Conservation (phyloP, 1,140 invertebrate genomes). For the Monomorium pharaonis region DNA sequence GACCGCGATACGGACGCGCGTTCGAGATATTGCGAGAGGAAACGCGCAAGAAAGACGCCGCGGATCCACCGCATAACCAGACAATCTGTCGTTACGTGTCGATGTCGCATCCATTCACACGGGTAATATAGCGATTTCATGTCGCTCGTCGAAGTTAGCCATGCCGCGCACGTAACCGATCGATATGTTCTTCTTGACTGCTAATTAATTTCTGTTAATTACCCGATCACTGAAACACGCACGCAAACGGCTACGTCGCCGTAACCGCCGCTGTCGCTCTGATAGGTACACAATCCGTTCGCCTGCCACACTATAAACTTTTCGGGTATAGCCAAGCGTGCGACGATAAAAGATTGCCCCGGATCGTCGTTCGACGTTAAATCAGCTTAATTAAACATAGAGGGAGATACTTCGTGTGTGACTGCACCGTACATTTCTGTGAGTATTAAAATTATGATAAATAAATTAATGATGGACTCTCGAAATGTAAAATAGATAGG, state of each 20-base stretch:
- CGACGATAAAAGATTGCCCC: slow-evolving; percentile 2
- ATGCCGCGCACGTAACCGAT: slow-evolving; percentile 74
- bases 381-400: background rate
- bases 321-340: background rate
- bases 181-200: slow-evolving; percentile 74
- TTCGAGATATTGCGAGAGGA: background rate
- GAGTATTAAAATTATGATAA: too few species aligned
- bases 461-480: too few species aligned
- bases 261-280: background rate
- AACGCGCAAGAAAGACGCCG: background rate
- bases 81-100: slow-evolving; percentile 42
- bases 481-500: too few species aligned
- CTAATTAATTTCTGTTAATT: slow-evolving; percentile 75
- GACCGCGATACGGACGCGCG: background rate
- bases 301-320: slow-evolving; percentile 17
- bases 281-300: background rate
- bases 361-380: background rate
- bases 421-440: background rate
- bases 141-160: slow-evolving; percentile 42
- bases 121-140: slow-evolving; percentile 42
- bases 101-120: slow-evolving; percentile 34
- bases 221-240: slow-evolving; percentile 62
- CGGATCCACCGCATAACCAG: slow-evolving; percentile 17
- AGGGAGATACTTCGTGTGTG: background rate
- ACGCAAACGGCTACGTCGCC: background rate